Percentiles rank a stretch among this genome's conserved stretches.
These are phyloP conservation scores for Syrista parreyssii DNA, from an alignment of 2,888 invertebrate genomes.

Conservation along the genomic window DNA sequence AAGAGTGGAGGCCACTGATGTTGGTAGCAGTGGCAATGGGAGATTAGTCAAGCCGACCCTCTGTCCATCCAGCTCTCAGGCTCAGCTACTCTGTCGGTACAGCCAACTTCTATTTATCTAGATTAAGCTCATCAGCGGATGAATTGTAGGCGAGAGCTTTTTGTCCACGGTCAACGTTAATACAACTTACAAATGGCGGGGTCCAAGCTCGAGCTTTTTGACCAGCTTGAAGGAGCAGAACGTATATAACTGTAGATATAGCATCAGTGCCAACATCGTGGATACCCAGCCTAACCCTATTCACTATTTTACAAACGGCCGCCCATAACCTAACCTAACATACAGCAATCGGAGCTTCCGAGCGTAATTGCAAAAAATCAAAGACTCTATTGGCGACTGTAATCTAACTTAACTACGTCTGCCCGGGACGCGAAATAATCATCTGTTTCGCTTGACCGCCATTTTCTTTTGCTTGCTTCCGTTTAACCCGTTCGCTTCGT, in stretches of 20 bases:
- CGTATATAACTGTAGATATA: not conserved
- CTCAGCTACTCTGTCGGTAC: slow-evolving; percentile 16
- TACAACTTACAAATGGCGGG: slow-evolving; percentile 1
- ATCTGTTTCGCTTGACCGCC: not conserved
- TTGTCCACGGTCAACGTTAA: slow-evolving; percentile 16
- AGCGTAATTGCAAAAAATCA: too few species aligned
- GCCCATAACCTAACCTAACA: too few species aligned
- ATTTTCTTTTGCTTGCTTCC: not conserved
- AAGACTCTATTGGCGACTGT: too few species aligned
- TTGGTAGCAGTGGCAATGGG: not conserved
- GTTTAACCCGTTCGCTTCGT: too few species aligned
- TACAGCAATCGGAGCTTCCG: too few species aligned
- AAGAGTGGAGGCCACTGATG: too few species aligned
- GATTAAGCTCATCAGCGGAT: slow-evolving; percentile 22
- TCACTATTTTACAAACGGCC: too few species aligned
- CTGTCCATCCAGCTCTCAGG: slow-evolving; percentile 15
- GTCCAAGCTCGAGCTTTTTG: not conserved
- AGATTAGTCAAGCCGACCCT: slow-evolving; percentile 25
- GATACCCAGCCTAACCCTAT: too few species aligned
- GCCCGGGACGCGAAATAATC: too few species aligned
- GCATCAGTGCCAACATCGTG: too few species aligned
- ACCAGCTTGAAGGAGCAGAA: not conserved
- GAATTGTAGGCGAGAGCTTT: slow-evolving; percentile 20
- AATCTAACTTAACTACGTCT: too few species aligned
- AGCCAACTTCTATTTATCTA: slow-evolving; percentile 23